These are phyloP conservation scores for Phyllotis vaccarum DNA, from an alignment of 2,797 vertebrate genomes.

Conservation along the genomic window DNA sequence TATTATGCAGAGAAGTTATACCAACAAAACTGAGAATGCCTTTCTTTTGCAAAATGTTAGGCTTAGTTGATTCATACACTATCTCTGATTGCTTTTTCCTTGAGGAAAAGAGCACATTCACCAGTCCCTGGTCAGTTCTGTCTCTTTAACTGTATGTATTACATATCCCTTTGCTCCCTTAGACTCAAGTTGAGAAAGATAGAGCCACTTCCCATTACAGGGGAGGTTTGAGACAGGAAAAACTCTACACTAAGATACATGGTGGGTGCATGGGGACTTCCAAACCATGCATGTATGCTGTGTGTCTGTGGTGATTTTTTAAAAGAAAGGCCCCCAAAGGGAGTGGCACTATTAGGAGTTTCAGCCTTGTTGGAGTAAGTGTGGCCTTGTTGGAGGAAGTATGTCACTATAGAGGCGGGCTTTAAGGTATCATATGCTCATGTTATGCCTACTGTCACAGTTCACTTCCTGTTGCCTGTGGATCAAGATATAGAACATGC, in stretches of 20 bases:
- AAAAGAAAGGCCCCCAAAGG: neutral
- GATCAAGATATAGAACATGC: neutral
- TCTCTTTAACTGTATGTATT: neutral
- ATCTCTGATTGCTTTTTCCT: neutral
- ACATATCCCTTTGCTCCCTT: neutral
- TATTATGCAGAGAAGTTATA: neutral
- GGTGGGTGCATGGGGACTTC: neutral
- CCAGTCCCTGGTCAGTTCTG: neutral
- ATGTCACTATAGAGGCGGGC: neutral
- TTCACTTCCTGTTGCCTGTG: neutral
- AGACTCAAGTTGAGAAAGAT: neutral
- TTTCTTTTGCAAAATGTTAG: neutral
- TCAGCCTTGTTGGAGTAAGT: no score
- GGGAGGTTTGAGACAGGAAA: neutral
- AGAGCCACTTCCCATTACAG: neutral
- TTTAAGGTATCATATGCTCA: neutral
- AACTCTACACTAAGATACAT: neutral
- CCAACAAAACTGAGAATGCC: neutral
- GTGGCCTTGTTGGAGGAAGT: neutral
- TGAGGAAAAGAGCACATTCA: neutral
- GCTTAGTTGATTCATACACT: neutral
- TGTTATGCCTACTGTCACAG: no score
- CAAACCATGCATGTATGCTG: neutral
- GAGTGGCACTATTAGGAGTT: neutral
- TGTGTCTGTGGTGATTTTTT: neutral